Conservation (phyloP, 2,888 invertebrate species). For the Coelinius sp. region DNA sequence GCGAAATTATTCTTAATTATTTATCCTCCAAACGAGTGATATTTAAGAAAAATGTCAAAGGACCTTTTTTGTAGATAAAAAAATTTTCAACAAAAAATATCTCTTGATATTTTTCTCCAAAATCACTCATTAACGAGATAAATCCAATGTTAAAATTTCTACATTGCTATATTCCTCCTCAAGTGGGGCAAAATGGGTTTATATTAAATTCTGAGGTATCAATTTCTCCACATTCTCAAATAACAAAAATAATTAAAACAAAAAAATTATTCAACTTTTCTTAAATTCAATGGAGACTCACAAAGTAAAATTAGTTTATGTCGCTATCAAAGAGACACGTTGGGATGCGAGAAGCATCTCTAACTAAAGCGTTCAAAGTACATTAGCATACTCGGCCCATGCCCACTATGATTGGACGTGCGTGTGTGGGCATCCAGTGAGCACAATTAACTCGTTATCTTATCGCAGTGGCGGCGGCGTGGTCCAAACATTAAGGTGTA, state of each 20-base stretch:
- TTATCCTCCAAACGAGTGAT: no score
- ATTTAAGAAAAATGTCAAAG: no score
- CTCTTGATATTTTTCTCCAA: no score
- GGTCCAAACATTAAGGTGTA: conserved; percentile 69
- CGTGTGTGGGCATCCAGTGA: conserved; percentile 69
- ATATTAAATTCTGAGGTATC: neutral
- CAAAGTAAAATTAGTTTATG: conserved; percentile 66
- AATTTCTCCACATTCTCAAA: neutral
- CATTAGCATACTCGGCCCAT: conserved; percentile 69
- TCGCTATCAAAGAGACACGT: conserved; percentile 69
- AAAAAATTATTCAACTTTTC: neutral
- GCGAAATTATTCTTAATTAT: no score
- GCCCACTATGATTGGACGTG: conserved; percentile 64
- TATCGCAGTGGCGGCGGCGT: conserved; percentile 66
- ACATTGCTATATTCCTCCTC: no score
- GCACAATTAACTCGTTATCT: conserved; percentile 72
- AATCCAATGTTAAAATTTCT: no score
- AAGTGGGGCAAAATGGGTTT: no score
- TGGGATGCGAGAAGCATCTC: conserved; percentile 65
- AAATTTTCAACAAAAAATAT: no score
- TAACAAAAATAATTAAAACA: neutral
- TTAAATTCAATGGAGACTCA: conserved; percentile 56
- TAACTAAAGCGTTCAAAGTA: conserved; percentile 64
- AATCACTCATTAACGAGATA: no score
- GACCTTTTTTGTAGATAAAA: no score